Percentiles rank a stretch among this genome's conserved stretches.
Evolutionary conservation across 2,888 invertebrate genomes (phyloP).

Genomic region (Brachypalpus laphriformis): DNA sequence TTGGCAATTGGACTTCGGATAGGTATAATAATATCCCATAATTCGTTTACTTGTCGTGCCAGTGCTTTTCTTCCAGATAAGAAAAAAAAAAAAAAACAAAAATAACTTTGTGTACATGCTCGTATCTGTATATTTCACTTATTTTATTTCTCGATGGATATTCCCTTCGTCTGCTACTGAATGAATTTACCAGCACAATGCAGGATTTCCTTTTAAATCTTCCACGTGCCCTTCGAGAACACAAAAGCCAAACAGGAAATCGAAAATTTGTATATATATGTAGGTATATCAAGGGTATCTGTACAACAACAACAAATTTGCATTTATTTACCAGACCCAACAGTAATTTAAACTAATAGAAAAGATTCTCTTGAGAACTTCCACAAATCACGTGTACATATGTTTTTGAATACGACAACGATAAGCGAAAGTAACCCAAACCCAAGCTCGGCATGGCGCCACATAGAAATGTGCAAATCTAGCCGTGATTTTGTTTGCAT

Average conservation of each 20-base stretch:
- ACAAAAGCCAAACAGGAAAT: not conserved
- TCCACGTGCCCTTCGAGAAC: not conserved
- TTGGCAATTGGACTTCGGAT: too few species aligned
- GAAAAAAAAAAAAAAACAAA: too few species aligned
- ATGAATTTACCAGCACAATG: not conserved
- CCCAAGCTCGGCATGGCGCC: too few species aligned
- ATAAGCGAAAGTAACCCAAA: too few species aligned
- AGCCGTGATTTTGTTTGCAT: not conserved
- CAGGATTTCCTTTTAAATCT: not conserved
- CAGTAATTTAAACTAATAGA: not conserved
- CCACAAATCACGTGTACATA: not conserved
- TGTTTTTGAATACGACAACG: too few species aligned
- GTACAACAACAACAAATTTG: not conserved
- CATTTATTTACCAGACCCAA: not conserved
- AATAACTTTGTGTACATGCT: too few species aligned
- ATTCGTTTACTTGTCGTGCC: too few species aligned
- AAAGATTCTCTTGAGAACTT: not conserved
- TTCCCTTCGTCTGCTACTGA: not conserved
- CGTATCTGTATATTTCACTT: not conserved
- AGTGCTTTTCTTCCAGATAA: too few species aligned
- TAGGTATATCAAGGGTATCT: too few species aligned
- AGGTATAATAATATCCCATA: too few species aligned
- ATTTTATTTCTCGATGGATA: not conserved
- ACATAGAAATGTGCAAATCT: not conserved
- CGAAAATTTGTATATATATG: not conserved